phyloP scores from a whole-genome alignment of 1,140 invertebrate species.

The Adelges cooleyi region DNA sequence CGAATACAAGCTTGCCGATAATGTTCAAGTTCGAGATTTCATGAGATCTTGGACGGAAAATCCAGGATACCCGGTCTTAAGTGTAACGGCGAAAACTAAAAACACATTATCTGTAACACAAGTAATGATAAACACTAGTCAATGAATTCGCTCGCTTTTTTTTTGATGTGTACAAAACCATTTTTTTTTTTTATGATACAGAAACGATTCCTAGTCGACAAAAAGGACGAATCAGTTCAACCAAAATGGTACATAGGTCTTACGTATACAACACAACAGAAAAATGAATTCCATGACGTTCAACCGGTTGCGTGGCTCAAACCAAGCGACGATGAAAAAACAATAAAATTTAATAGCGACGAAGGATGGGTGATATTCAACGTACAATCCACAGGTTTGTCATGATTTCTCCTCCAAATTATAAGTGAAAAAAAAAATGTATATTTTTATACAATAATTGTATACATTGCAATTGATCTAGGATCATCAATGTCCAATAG shows the following conservation, averaged over 20 bases:
- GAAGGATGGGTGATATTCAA: slow-evolving; percentile 67
- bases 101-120: not conserved
- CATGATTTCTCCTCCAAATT: too few relatives aligned
- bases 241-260: slow-evolving; percentile 71
- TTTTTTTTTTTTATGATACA: too few relatives aligned
- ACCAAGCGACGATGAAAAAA: slow-evolving; percentile 36
- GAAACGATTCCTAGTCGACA: slow-evolving; percentile 46
- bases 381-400: slow-evolving; percentile 63
- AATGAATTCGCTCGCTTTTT: too few relatives aligned
- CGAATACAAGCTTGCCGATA: not conserved
- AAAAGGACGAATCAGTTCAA: slow-evolving; percentile 36
- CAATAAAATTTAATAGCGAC: slow-evolving; percentile 40
- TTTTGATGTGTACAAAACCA: too few relatives aligned
- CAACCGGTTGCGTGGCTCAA: slow-evolving; percentile 59
- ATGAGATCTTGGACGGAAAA: slow-evolving; percentile 45
- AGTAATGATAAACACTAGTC: too few relatives aligned
- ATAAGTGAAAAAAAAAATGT: too few relatives aligned
- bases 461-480: too few relatives aligned
- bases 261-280: slow-evolving; percentile 54
- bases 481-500: too few relatives aligned
- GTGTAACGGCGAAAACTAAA: slow-evolving; percentile 31
- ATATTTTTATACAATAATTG: too few relatives aligned
- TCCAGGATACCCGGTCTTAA: slow-evolving; percentile 46
- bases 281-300: slow-evolving; percentile 53
- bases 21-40: slow-evolving; percentile 12